These are phyloP conservation scores for Zaprionus obscuricornis DNA, from an alignment of 2,888 invertebrate species.

Conservation along the genomic window DNA sequence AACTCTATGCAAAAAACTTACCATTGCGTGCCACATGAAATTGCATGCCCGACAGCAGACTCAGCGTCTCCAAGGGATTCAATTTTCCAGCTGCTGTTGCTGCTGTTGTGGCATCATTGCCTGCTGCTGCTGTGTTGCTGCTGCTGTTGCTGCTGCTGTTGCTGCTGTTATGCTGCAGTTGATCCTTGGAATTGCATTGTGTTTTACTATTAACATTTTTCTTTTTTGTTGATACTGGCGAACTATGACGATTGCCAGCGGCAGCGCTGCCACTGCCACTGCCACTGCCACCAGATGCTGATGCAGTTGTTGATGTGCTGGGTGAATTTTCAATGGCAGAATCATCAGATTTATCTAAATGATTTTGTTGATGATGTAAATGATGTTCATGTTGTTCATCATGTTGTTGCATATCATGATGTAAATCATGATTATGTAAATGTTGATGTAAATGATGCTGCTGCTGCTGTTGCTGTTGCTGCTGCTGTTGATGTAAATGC, in stretches of 20 bases:
- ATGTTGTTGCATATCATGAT: constrained; percentile 11
- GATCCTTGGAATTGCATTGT: constrained; percentile 41
- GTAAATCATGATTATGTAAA: constrained; percentile 8
- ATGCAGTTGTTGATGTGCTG: constrained; percentile 72
- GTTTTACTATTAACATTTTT: constrained; percentile 51
- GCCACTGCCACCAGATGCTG: constrained; percentile 52
- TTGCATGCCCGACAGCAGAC: constrained; percentile 82
- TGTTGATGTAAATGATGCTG: constrained; percentile 45
- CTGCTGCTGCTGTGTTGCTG: constrained; percentile 26
- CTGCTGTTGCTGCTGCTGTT: constrained; percentile 6
- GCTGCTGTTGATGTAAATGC: no score
- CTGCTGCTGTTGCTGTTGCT: constrained; percentile 51
- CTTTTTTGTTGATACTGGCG: constrained; percentile 79
- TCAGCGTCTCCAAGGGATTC: constrained; percentile 61
- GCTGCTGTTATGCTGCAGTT: constrained; percentile 10
- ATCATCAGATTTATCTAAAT: constrained; percentile 79
- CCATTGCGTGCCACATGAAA: constrained; percentile 95
- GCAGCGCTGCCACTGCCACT: no score
- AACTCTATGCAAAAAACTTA: constrained; percentile 81
- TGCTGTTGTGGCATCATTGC: constrained; percentile 4
- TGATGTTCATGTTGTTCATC: constrained; percentile 15
- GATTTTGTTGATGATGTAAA: constrained; percentile 47
- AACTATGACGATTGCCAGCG: constrained; percentile 64
- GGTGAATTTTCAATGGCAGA: constrained; percentile 81
- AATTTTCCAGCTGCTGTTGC: constrained; percentile 36